These are phyloP conservation scores for Odontocolon sp. DNA, from an alignment of 2,888 invertebrate genomes.

Conservation along the genomic window DNA sequence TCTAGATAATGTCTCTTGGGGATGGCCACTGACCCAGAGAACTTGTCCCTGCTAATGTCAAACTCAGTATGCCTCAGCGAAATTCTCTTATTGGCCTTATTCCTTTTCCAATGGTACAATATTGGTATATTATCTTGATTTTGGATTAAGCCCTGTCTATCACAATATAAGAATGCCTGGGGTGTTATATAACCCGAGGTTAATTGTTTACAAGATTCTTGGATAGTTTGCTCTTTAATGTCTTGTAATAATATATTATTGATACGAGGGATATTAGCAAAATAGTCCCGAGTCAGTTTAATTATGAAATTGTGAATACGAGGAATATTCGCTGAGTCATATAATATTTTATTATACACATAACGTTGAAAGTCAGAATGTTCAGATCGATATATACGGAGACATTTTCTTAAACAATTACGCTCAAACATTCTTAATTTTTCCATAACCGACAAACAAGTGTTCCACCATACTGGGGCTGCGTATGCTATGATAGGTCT, in stretches of 20 bases:
- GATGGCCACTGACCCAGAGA: not conserved
- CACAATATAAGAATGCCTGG: not conserved
- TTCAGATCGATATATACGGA: not conserved
- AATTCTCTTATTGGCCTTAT: not conserved
- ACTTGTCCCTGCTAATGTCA: not conserved
- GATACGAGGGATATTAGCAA: not conserved
- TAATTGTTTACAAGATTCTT: not conserved
- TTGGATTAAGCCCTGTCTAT: not conserved
- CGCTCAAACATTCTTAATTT: not conserved
- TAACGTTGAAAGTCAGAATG: not conserved
- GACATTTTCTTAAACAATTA: not conserved
- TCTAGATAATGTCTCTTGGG: not conserved
- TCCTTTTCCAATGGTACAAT: not conserved
- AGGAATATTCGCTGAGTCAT: constrained; percentile 31
- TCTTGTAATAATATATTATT: too few relatives aligned
- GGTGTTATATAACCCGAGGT: not conserved
- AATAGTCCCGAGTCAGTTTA: constrained; percentile 15
- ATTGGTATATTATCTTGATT: not conserved
- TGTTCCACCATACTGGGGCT: constrained; percentile 8
- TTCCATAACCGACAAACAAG: not conserved
- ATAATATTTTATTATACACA: constrained; percentile 4
- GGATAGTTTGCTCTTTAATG: too few relatives aligned
- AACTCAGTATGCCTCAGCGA: not conserved
- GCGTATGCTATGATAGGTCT: constrained; percentile 2
- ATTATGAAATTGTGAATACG: constrained; percentile 30